phyloP scores from a whole-genome alignment of 64 coral and sea anemone genomes.

The Astreopora myriophthalma region DNA sequence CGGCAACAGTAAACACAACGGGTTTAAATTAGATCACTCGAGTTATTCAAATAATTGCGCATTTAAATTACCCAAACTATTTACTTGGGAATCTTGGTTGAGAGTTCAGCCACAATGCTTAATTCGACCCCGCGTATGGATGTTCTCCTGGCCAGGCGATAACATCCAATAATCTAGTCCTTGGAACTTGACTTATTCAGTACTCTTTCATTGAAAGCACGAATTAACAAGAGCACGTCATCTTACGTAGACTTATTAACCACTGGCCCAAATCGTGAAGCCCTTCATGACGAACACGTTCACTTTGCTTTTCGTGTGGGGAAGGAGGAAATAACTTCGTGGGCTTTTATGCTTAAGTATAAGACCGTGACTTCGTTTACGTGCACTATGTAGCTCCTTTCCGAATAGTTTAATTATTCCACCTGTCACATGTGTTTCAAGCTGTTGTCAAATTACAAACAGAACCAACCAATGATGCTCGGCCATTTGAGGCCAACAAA shows the following conservation, averaged over 20 bases:
- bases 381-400: neutral
- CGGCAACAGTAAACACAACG: neutral
- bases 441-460: neutral
- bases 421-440: neutral
- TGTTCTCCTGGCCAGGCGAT: too few species aligned
- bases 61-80: neutral
- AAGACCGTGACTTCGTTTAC: too few species aligned
- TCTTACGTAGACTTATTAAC: too few species aligned
- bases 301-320: neutral
- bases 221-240: too few species aligned
- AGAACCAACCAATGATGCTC: neutral
- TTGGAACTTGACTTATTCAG: too few species aligned
- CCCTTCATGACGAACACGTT: neutral
- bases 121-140: too few species aligned
- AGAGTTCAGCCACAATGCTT: too few species aligned
- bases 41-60: conserved; percentile 5
- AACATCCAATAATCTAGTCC: too few species aligned
- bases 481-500: neutral
- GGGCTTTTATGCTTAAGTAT: too few species aligned
- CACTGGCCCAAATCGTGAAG: too few species aligned
- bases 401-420: neutral
- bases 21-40: neutral
- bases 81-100: neutral
- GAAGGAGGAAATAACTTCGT: neutral
- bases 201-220: too few species aligned